Evolutionary conservation across 2,888 invertebrate species (phyloP).

Genomic region (Meganola albula): DNA sequence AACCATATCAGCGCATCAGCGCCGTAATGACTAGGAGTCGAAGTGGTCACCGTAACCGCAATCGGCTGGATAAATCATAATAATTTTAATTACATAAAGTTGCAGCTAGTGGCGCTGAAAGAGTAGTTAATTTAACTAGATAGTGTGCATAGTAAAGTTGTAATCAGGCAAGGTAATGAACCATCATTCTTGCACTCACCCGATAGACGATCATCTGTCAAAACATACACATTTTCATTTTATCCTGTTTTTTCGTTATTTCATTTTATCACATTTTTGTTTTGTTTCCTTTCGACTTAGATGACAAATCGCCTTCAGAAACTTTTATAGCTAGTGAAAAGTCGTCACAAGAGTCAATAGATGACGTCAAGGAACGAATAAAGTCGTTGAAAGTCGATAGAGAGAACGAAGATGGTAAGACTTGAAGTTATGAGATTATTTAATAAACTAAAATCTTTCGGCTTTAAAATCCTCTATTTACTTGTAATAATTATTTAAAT

Average conservation of each 20-base stretch:
- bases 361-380: conserved; percentile 66
- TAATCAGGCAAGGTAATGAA: too few relatives aligned
- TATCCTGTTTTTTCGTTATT: conserved; percentile 11
- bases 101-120: too few relatives aligned
- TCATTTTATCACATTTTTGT: conserved; percentile 28
- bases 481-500: too few relatives aligned
- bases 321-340: conserved; percentile 48
- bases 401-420: conserved; percentile 71
- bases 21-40: too few relatives aligned
- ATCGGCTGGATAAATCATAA: too few relatives aligned
- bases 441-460: not conserved
- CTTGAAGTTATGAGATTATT: conserved; percentile 16
- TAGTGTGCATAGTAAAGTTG: too few relatives aligned
- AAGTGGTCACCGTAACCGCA: too few relatives aligned
- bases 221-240: conserved; percentile 1
- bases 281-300: conserved; percentile 5
- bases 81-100: too few relatives aligned
- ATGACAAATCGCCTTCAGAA: conserved; percentile 50
- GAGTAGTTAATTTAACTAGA: too few relatives aligned
- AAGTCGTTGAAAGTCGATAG: conserved; percentile 69
- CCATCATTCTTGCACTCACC: too few relatives aligned
- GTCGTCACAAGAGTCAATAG: conserved; percentile 60
- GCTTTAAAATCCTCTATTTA: not conserved
- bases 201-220: too few relatives aligned
- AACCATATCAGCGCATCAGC: too few relatives aligned